Evolutionary conservation across 2,888 invertebrate species (phyloP), one percentile per base, ranked within the genome.

Genomic region (Cordilura impudica): DNA sequence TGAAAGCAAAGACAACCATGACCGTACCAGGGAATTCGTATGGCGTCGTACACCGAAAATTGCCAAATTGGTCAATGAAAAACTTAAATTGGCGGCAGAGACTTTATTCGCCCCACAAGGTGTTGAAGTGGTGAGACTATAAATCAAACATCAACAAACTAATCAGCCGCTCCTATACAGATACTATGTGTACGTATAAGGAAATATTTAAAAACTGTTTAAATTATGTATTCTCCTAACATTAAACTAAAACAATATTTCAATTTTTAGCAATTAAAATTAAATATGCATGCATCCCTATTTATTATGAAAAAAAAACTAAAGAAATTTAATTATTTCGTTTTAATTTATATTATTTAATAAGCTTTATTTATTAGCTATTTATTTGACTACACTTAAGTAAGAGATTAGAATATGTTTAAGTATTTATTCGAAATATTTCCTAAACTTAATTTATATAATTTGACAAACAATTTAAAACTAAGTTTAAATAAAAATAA

Each of bases 41-140:
- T 96, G 96, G 96, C 93, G 93, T 84, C 92, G 95, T 81, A 96
- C 95, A 83, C 93, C 95, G 0, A 93, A 95, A 87, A 96, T 96
- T 83, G 96, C 96, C 14, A 94, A 95, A 84, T 92, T 96, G 45
- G 96, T 96, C 3, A 95, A 96, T 0, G 93, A 95, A 87, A 95
- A 96, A 90, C 90, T 96, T 43, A 93, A 93, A 84, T 79, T 88
- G 83, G 90, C 89, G 19, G 88, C 90, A 43, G 88, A 89, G 71
- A 86, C 90, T 16, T 84, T 90, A 10, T 87, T 90, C 72, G 84
- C 86, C 71, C 89, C 89, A 31, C 88, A 86, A 72, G 88, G 88
- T 29, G 87, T 89, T 31, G 88, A 89, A 78, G 88, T 89, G 61
- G 88, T 89, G 29, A 82, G 88, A 79, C 86, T 89, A 69, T 89